Conservation (phyloP, 2,888 invertebrate species). For the Hoplodrina blanda region DNA sequence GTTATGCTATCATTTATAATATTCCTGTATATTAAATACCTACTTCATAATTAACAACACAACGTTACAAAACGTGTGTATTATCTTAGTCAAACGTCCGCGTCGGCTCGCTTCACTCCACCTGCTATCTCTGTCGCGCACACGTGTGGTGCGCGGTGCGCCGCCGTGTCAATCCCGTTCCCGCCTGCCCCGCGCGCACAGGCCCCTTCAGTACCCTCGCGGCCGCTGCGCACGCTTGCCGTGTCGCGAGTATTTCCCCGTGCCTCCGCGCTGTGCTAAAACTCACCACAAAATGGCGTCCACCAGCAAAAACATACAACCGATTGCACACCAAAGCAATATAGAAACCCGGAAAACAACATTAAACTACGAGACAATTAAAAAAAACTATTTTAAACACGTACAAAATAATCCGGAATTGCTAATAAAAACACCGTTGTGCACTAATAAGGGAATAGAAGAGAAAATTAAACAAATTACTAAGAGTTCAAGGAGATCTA, state of each 20-base stretch:
- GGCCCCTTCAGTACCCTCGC: constrained; percentile 32
- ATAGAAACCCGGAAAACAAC: accelerated
- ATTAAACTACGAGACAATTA: constrained; percentile 17
- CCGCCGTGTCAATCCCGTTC: not conserved
- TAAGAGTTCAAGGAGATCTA: accelerated
- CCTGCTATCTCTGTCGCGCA: constrained; percentile 32
- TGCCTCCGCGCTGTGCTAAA: not conserved
- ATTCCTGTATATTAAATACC: too few relatives aligned
- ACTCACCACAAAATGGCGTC: constrained; percentile 42
- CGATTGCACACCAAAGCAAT: not conserved
- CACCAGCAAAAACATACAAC: not conserved
- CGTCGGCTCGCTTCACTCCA: not conserved
- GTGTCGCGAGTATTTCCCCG: not conserved
- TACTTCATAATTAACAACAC: not conserved
- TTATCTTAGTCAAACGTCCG: not conserved
- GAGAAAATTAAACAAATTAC: not conserved
- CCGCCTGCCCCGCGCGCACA: not conserved
- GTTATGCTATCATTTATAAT: too few relatives aligned
- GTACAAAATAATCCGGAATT: not conserved
- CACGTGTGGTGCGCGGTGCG: not conserved
- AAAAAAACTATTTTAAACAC: not conserved
- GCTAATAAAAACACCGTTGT: not conserved
- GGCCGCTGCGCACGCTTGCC: constrained; percentile 5
- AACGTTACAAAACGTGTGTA: not conserved
- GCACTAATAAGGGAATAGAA: not conserved